Percentiles rank a stretch among this genome's conserved stretches.
phyloP scores from a whole-genome alignment of 2,888 invertebrate genomes.

The Apomyelois bistriatella region DNA sequence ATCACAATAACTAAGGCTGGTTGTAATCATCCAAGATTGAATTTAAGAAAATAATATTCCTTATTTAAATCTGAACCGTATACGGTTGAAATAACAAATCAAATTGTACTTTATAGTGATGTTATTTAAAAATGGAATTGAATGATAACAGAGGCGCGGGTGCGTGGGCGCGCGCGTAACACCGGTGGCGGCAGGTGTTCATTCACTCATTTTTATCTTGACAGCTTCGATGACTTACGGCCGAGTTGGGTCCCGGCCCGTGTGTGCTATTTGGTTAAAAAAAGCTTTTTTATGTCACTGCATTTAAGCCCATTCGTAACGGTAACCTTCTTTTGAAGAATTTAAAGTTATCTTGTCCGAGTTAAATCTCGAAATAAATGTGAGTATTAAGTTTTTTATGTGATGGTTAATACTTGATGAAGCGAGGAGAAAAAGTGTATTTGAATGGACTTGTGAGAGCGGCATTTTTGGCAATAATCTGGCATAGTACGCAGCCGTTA shows the following conservation, averaged over 20 bases:
- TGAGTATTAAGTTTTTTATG: conserved; percentile 46
- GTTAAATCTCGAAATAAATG: conserved; percentile 35
- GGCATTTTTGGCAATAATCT: conserved; percentile 37
- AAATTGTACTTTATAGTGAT: conserved; percentile 26
- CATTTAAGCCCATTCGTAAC: conserved; percentile 74
- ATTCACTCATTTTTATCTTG: conserved; percentile 78
- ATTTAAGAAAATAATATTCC: conserved; percentile 28
- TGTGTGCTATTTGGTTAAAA: conserved; percentile 69
- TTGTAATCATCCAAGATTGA: conserved; percentile 47
- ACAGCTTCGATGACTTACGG: conserved; percentile 78
- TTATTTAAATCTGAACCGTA: conserved; percentile 44
- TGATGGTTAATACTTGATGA: conserved; percentile 14
- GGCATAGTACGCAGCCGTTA: conserved; percentile 32
- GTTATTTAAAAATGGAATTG: conserved; percentile 45
- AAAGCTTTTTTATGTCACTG: conserved; percentile 60
- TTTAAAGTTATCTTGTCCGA: conserved; percentile 59
- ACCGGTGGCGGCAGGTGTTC: conserved; percentile 77
- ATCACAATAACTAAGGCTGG: conserved; percentile 55
- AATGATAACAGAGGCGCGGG: conserved; percentile 39
- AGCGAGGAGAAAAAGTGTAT: conserved; percentile 2
- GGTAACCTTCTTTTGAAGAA: conserved; percentile 65
- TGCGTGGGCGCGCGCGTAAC: conserved; percentile 74
- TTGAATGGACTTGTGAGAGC: conserved; percentile 23
- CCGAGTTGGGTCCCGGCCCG: conserved; percentile 51
- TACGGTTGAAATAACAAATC: conserved; percentile 31